Percentiles rank a stretch among this genome's conserved stretches.
Conservation (phyloP, 2,888 invertebrate genomes). For the Ethmia dodecea region DNA sequence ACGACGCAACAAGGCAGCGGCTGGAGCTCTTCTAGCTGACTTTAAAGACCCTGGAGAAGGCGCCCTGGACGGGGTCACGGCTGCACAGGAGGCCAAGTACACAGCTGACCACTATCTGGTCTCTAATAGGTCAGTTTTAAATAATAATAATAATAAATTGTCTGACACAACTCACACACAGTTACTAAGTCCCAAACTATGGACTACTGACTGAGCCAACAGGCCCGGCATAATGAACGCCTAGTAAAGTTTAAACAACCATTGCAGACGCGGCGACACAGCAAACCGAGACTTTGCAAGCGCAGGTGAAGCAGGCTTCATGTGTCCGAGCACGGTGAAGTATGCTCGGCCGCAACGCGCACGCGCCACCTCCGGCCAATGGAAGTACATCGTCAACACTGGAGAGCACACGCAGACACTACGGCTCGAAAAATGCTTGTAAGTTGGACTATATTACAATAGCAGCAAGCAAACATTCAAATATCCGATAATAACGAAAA, state of each 20-base stretch:
- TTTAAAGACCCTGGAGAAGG: slow-evolving; percentile 79
- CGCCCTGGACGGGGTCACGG: slow-evolving; percentile 75
- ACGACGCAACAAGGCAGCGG: slow-evolving; percentile 81
- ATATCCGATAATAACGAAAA: too few relatives aligned
- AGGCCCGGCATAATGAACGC: too few relatives aligned
- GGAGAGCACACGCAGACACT: slow-evolving; percentile 90
- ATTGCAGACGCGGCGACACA: slow-evolving; percentile 79
- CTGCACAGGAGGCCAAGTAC: slow-evolving; percentile 71
- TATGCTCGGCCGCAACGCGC: slow-evolving; percentile 90
- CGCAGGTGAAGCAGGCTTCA: slow-evolving; percentile 82
- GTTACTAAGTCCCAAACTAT: not conserved
- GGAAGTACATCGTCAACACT: slow-evolving; percentile 92
- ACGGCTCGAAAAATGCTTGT: slow-evolving; percentile 88
- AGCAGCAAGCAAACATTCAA: too few relatives aligned
- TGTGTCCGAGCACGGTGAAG: slow-evolving; percentile 87
- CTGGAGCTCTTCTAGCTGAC: slow-evolving; percentile 83
- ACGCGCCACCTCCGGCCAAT: slow-evolving; percentile 86
- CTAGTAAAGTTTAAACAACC: too few relatives aligned
- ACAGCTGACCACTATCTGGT: slow-evolving; percentile 64
- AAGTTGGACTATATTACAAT: too few relatives aligned
- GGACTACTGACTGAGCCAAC: not conserved
- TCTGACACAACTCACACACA: not conserved
- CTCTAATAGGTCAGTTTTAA: slow-evolving; percentile 69
- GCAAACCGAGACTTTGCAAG: slow-evolving; percentile 67
- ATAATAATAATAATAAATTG: not conserved